Evolutionary conservation across 2,888 invertebrate species (phyloP), one percentile per base, ranked within the genome.

Genomic region (Coenonympha arcania): DNA sequence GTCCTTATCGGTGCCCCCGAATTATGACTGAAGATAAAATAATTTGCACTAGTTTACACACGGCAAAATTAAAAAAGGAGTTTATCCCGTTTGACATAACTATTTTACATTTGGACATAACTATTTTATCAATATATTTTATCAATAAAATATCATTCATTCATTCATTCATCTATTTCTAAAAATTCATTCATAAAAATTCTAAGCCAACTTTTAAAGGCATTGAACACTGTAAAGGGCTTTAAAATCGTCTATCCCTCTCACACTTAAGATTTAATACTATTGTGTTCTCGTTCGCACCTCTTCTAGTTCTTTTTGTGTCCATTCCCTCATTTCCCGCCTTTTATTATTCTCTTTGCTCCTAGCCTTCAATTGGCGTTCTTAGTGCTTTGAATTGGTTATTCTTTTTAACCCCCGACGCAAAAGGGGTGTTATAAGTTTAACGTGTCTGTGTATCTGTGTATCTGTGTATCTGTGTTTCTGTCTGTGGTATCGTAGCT

Each of bases 321-420:
- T 6, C 36, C 24, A 37, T 64, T 57, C 65, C 58, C 64, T 68
- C 63, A 65, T 73, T 73, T 68, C 64, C 69, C 59, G 64, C 57
- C 56, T 50, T 55, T 64, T 62, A 72, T 73, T 72, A 72, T 73
- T 72, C 70, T 71, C 63, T 65, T 55, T 56, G 22, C 37, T 37
- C 15, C 4, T 18, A 24, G 15, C 65, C 66, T 70, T 65, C 65
- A 68, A 48, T 48, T 34, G 43, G 48, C 42, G 28, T 68, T 65
- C 66, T 62, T 37, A 37, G 22, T 13, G 37, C 6, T 13, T 13
- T 45, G 26, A 16, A 19, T 13, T 11, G 26, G 13, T 45, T 18
- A 11, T 26, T 36, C 18, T 36, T 36, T 19, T 36, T 13, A 1
- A n/a, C n/a, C n/a, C n/a, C n/a, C n/a, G n/a, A n/a, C n/a, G n/a